These are phyloP conservation scores for Octopus sinensis DNA, from an alignment of 1,140 invertebrate species.

Conservation along the genomic window DNA sequence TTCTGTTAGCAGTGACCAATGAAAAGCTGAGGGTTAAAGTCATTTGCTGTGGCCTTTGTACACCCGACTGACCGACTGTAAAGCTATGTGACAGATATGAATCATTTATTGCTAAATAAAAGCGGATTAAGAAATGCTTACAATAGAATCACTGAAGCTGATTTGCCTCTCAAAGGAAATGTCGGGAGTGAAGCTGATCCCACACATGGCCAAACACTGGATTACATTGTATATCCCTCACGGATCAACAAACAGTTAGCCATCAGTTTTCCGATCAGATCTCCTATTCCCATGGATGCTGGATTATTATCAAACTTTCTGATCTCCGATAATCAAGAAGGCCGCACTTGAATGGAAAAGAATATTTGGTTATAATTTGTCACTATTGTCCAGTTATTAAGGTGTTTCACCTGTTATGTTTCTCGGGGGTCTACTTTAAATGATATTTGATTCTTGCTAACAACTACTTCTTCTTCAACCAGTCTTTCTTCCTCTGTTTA, in stretches of 20 bases:
- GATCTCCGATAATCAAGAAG: not conserved
- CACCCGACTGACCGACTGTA: not conserved
- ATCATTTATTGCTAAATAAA: conserved; percentile 10
- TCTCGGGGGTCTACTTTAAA: not conserved
- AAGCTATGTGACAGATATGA: conserved; percentile 3
- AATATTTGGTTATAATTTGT: not conserved
- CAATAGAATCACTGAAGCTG: not conserved
- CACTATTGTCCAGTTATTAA: not conserved
- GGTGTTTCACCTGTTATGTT: not conserved
- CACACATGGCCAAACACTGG: not conserved
- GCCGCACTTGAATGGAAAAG: not conserved
- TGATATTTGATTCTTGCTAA: not conserved
- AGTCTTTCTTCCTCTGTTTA: not conserved
- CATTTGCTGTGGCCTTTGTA: not conserved
- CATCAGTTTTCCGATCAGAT: conserved; percentile 6
- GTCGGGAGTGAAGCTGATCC: not conserved
- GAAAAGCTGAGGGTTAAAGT: not conserved
- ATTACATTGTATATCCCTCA: not conserved
- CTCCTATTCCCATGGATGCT: conserved; percentile 3
- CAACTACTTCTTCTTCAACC: not conserved
- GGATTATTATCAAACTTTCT: not conserved
- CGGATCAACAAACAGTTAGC: conserved; percentile 10
- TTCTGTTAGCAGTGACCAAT: not conserved
- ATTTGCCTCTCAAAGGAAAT: not conserved
- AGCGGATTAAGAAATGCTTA: conserved; percentile 1